These are phyloP conservation scores for Leucophenga montana DNA, from an alignment of 2,888 invertebrate genomes.

Conservation along the genomic window DNA sequence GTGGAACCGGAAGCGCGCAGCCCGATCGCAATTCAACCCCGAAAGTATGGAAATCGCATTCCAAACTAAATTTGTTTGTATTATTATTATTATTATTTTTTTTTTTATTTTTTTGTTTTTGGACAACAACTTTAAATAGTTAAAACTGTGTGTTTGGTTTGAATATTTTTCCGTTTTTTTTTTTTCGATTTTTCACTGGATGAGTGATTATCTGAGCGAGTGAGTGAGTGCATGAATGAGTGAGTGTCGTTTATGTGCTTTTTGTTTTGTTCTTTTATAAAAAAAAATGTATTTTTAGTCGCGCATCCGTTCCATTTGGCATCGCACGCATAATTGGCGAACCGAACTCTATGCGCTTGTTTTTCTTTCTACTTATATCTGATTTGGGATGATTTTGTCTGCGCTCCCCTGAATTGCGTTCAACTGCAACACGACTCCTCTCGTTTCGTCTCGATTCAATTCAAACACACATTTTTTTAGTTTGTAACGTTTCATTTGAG, in stretches of 20 bases:
- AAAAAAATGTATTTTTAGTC: conserved; percentile 50
- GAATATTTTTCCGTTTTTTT: background rate
- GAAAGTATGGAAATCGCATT: conserved; percentile 23
- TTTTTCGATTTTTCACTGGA: conserved; percentile 13
- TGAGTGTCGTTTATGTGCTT: conserved; percentile 45
- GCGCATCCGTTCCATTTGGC: conserved; percentile 61
- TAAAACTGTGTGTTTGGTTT: background rate
- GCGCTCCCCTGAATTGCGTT: background rate
- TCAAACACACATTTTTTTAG: no score
- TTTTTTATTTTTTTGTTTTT: background rate
- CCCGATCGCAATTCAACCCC: conserved; percentile 36
- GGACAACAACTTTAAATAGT: conserved; percentile 14
- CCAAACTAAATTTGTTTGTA: background rate
- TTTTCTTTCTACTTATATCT: background rate
- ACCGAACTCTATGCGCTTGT: conserved; percentile 40
- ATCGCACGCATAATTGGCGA: conserved; percentile 65
- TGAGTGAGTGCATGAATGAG: background rate
- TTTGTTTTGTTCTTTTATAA: conserved; percentile 43
- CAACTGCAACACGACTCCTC: background rate
- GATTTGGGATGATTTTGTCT: background rate
- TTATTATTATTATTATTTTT: background rate
- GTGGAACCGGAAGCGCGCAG: conserved; percentile 60
- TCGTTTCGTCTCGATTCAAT: background rate
- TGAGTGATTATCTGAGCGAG: conserved; percentile 17
- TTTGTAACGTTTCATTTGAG: conserved; percentile 8